A percentile compares a stretch with the other conserved stretches of the same genome.
Evolutionary conservation across 30 jellyfish, hydroid and myxozoan genomes (phyloP).

Genomic region (Aurelia aurita complex sp. Pacific): DNA sequence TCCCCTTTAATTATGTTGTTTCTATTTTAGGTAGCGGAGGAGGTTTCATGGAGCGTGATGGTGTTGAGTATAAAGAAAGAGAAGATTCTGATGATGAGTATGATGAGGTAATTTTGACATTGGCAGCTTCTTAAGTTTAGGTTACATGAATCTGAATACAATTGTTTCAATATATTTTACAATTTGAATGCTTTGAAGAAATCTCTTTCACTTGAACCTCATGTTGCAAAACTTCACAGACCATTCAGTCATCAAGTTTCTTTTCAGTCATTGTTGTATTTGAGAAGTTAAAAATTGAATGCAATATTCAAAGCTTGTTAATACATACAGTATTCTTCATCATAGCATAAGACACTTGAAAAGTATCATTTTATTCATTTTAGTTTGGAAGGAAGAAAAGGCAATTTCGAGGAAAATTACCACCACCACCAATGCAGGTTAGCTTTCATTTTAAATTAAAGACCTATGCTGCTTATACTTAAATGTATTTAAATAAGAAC

Average conservation of each 20-base stretch:
- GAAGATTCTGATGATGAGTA: conserved; percentile 94
- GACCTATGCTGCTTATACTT: no score
- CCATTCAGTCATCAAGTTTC: background rate
- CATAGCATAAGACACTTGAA: background rate
- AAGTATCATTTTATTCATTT: background rate
- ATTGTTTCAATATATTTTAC: no score
- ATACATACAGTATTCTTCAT: background rate
- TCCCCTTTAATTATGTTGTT: background rate
- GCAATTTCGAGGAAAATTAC: conserved; percentile 66
- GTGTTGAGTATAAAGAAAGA: conserved; percentile 79
- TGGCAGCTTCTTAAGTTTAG: no score
- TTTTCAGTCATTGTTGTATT: background rate
- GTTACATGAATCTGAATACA: no score
- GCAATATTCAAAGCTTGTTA: background rate
- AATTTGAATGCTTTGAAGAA: background rate
- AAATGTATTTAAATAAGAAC: no score
- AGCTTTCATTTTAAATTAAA: no score
- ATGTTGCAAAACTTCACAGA: background rate
- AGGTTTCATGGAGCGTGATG: conserved; percentile 91
- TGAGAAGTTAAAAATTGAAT: background rate
- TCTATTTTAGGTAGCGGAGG: conserved; percentile 87
- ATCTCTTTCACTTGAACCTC: background rate
- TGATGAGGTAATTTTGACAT: conserved; percentile 77
- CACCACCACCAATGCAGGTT: conserved; percentile 16
- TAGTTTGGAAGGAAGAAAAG: conserved; percentile 89